phyloP scores from a whole-genome alignment of 2,797 vertebrate genomes.

The Catharus ustulatus region DNA sequence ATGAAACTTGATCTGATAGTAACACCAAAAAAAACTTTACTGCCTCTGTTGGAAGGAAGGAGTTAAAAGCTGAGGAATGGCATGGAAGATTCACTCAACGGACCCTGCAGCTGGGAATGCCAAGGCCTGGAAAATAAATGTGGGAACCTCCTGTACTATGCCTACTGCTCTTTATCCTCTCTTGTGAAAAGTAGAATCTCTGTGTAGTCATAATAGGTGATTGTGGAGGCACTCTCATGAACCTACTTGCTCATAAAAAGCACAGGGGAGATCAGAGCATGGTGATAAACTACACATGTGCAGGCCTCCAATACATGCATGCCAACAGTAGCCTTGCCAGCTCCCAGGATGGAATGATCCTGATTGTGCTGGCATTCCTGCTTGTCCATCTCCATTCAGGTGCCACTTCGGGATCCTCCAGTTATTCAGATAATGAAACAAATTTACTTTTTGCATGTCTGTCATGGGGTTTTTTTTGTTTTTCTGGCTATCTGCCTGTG shows the following conservation, averaged over 20 bases:
- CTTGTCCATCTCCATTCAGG: fast-evolving
- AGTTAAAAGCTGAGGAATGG: not conserved
- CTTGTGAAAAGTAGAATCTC: not conserved
- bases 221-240: not conserved
- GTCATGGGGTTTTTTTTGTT: fast-evolving
- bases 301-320: not conserved
- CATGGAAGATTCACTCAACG: not conserved
- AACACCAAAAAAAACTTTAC: not conserved
- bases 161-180: not conserved
- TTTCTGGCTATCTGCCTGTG: not conserved
- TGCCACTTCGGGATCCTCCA: fast-evolving
- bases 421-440: not conserved
- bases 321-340: not conserved
- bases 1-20: not conserved
- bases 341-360: not conserved
- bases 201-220: not conserved
- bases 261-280: not conserved
- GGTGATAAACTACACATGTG: fast-evolving
- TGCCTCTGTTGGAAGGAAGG: not conserved
- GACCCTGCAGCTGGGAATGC: not conserved
- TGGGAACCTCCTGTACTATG: too few relatives aligned
- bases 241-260: not conserved
- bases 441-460: not conserved
- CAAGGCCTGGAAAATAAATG: not conserved
- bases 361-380: fast-evolving